Percentiles rank a stretch among this genome's conserved stretches.
These are phyloP conservation scores for Lucifuga dentata DNA, from an alignment of 2,113 vertebrate species.

Conservation along the genomic window DNA sequence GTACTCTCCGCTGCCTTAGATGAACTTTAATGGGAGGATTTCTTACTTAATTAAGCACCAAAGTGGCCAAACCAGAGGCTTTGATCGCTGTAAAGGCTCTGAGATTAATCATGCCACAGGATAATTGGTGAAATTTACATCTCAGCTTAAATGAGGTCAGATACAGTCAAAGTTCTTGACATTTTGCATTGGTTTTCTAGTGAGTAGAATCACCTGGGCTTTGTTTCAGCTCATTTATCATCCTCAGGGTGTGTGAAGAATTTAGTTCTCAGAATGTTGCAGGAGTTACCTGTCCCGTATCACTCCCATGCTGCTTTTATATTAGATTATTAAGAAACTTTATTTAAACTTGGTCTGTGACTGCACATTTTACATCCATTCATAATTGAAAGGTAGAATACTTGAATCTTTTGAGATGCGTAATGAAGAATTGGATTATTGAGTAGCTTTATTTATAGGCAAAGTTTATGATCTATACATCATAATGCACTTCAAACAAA, in stretches of 20 bases:
- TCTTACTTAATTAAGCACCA: conserved; percentile 18
- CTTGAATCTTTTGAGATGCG: conserved; percentile 29
- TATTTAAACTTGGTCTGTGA: background rate
- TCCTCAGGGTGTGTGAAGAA: conserved; percentile 16
- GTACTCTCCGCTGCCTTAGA: background rate
- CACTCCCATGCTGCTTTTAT: background rate
- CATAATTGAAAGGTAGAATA: conserved; percentile 1
- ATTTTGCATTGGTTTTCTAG: background rate
- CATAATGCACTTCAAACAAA: background rate
- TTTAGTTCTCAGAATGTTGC: background rate
- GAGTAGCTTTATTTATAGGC: background rate
- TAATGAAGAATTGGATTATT: background rate
- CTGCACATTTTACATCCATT: conserved; percentile 3
- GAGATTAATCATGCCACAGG: conserved; percentile 3
- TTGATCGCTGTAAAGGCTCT: conserved; percentile 10
- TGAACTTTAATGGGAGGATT: background rate
- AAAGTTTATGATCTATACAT: background rate
- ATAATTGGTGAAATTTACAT: conserved; percentile 14
- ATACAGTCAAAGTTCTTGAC: background rate
- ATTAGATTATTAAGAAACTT: background rate
- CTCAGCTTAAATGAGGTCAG: conserved; percentile 16
- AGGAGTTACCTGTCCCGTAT: too few species aligned
- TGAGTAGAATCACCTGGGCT: background rate
- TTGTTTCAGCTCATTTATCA: background rate
- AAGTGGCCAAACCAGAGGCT: background rate